Base-by-base conservation (phyloP, 2,888 invertebrate genomes). In the Rhyacophila evoluta region DNA sequence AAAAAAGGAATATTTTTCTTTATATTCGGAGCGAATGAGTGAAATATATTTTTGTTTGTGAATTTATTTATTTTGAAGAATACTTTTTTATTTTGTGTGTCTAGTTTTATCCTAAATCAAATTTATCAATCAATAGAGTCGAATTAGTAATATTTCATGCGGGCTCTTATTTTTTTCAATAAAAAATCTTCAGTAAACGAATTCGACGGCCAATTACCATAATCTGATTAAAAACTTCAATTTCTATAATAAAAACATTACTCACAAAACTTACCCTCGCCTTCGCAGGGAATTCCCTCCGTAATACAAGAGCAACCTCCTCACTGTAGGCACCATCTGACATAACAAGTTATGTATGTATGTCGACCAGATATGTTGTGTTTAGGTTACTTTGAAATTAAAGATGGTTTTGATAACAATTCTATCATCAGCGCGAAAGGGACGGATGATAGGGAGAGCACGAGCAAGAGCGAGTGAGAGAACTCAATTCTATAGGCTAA, bases 331-430 rank as follows among this genome's bases (percentile, higher is more conserved):
- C 80, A 36, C 37, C 67, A 19, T 73, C 75, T 75, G 75, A 78
- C 76, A 76, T 73, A 75, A 75, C 78, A 71, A 79, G 74, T 68
- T 69, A 39, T 77, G 72, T 72, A 72, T 77, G 68, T 77, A 25
- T 41, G 73, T 25, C 73, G 75, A 75, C 78, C 78, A 82, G 82
- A 82, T 82, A 80, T 82, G 82, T 82, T 81, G 80, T 82, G 82
- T 82, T 82, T 78, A 82, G 82, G 82, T 82, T 82, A 82, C 85
- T 86, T 86, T 87, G 88, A 91, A 91, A 91, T 91, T 91, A 91
- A 91, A 91, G 91, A 91, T 91, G 88, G 89, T 87, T 87, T 89
- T 88, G 91, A 91, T 91, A 91, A 90, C 88, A 88, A 86, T 89
- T 89, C 90, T 88, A 90, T 91, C 90, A 89, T 86, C 85, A 84